Conservation (phyloP, 2,888 invertebrate genomes). For the Drosophila paranaensis region DNA sequence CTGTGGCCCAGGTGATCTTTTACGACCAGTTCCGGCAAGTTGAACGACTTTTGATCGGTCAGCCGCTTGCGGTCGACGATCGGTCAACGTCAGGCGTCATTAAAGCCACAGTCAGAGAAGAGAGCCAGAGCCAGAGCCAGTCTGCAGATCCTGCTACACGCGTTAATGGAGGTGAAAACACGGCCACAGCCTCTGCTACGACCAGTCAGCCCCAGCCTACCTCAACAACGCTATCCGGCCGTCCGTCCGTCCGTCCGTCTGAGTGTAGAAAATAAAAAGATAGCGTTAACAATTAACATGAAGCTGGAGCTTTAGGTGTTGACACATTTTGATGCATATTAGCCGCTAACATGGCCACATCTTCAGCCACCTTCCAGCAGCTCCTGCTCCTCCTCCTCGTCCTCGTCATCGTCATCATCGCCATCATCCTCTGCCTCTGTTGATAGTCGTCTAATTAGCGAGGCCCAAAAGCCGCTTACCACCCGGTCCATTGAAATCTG, state of each 20-base stretch:
- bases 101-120: conserved; percentile 53
- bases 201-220: conserved; percentile 10
- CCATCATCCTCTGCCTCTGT: background rate
- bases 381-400: background rate
- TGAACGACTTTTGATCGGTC: conserved; percentile 81
- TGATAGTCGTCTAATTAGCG: conserved; percentile 76
- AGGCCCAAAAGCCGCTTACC: conserved; percentile 75
- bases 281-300: conserved; percentile 77
- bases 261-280: conserved; percentile 30
- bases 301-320: conserved; percentile 67
- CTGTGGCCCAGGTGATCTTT: conserved; percentile 75
- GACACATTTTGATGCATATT: conserved; percentile 80
- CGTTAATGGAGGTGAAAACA: conserved; percentile 79
- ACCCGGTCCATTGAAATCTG: conserved; percentile 72
- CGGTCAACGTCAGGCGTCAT: conserved; percentile 82
- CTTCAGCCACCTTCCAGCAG: conserved; percentile 4
- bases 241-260: background rate
- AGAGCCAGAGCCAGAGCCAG: conserved; percentile 40
- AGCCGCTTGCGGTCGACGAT: conserved; percentile 81
- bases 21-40: conserved; percentile 81
- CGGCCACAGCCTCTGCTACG: conserved; percentile 42
- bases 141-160: conserved; percentile 69
- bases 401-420: too few species aligned
- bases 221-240: conserved; percentile 9
- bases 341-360: conserved; percentile 48